These are phyloP conservation scores for Melipona quadrifasciata DNA, from an alignment of 1,140 invertebrate genomes.

Conservation along the genomic window DNA sequence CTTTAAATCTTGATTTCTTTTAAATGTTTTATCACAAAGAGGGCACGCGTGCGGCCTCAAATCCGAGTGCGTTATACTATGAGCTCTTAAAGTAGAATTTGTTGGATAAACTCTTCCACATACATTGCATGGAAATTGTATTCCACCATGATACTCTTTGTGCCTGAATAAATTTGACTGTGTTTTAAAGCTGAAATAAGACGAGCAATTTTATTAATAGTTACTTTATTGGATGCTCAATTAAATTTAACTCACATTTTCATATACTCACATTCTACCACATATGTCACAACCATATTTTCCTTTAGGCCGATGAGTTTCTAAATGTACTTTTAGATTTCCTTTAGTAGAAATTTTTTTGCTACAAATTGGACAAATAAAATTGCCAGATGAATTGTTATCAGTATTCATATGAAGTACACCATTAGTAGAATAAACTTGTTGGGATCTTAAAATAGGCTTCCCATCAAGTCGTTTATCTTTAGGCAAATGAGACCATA, in stretches of 20 bases:
- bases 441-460: slow-evolving; percentile 67
- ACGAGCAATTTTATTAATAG: slow-evolving; percentile 23
- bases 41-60: slow-evolving; percentile 87
- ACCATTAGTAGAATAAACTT: slow-evolving; percentile 76
- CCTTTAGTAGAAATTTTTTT: slow-evolving; percentile 85
- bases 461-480: slow-evolving; percentile 69
- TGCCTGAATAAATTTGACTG: slow-evolving; percentile 86
- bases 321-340: slow-evolving; percentile 86
- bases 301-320: slow-evolving; percentile 85
- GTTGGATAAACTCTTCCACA: slow-evolving; percentile 88
- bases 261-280: slow-evolving; percentile 86
- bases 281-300: slow-evolving; percentile 86
- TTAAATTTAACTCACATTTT: background rate
- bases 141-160: slow-evolving; percentile 85
- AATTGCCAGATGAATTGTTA: slow-evolving; percentile 72
- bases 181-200: slow-evolving; percentile 85
- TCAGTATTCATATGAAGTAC: slow-evolving; percentile 73
- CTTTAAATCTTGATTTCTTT: slow-evolving; percentile 89
- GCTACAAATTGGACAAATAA: slow-evolving; percentile 84
- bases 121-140: slow-evolving; percentile 85
- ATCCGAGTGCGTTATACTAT: slow-evolving; percentile 88
- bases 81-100: slow-evolving; percentile 86
- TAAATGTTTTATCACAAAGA: slow-evolving; percentile 88
- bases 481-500: slow-evolving; percentile 82
- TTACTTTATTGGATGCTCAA: background rate